Conservation (phyloP, 2,113 vertebrate species). For the Ciconia maguari region DNA sequence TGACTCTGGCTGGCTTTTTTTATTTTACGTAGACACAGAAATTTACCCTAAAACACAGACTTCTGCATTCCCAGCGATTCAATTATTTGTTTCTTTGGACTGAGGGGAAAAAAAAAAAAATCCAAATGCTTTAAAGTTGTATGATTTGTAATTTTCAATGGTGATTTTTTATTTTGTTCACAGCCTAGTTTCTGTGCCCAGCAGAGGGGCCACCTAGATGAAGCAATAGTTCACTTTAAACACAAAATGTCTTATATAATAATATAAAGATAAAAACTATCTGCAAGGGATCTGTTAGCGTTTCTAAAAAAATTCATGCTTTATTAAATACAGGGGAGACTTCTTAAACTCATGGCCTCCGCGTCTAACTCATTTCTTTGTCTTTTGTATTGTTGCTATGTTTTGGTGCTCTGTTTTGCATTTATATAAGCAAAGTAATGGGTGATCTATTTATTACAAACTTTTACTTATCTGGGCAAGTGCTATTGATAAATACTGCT, state of each 20-base stretch:
- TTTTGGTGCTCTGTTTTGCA: conserved; percentile 23
- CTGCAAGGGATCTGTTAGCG: conserved; percentile 46
- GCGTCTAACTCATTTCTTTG: conserved; percentile 49
- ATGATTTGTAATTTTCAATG: conserved; percentile 35
- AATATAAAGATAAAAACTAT: conserved; percentile 3
- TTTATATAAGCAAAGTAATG: conserved; percentile 24
- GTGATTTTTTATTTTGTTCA: conserved; percentile 53
- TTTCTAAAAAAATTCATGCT: conserved; percentile 60
- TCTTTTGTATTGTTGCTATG: background rate
- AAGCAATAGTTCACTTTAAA: conserved; percentile 64
- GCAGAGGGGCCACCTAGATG: conserved; percentile 40
- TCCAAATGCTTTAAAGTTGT: conserved; percentile 37
- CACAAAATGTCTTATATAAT: conserved; percentile 42
- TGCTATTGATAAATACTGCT: conserved; percentile 53
- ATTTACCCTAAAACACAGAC: background rate
- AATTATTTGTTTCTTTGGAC: conserved; percentile 12
- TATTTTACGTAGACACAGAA: background rate
- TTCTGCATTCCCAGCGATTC: background rate
- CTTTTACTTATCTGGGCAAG: conserved; percentile 44
- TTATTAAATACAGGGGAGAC: conserved; percentile 67
- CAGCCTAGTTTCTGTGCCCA: conserved; percentile 30
- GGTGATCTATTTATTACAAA: conserved; percentile 51
- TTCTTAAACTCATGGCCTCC: conserved; percentile 51
- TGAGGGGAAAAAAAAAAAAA: background rate
- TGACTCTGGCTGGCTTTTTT: conserved; percentile 8